Conservation (phyloP, 92 coral and sea anemone species). For the Zoanthus solanderi region DNA sequence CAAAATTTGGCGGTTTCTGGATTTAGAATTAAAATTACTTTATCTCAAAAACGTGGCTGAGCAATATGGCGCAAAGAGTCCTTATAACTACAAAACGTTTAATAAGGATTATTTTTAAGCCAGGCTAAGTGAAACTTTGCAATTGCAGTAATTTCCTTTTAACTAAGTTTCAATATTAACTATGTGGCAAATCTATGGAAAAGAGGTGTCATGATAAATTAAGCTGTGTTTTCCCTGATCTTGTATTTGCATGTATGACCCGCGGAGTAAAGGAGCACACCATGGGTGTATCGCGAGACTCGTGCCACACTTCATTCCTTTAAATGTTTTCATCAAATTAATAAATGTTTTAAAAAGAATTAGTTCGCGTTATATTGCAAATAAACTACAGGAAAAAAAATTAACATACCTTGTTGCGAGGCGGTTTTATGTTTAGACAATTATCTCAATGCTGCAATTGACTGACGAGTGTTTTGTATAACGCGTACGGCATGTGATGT, state of each 20-base stretch:
- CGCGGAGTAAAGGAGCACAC: neutral
- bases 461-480: neutral
- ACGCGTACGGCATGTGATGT: neutral
- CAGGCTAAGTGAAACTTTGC: neutral
- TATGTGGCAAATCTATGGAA: neutral
- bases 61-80: neutral
- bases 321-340: slow-evolving; percentile 41
- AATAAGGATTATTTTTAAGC: slow-evolving; percentile 29
- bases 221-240: neutral
- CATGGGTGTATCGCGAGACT: slow-evolving; percentile 4
- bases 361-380: neutral
- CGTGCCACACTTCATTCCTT: slow-evolving; percentile 43
- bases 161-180: neutral
- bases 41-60: neutral
- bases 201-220: neutral
- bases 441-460: slow-evolving; percentile 8
- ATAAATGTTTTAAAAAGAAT: slow-evolving; percentile 15
- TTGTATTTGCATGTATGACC: neutral
- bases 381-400: neutral
- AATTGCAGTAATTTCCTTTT: neutral
- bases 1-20: neutral
- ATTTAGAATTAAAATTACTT: neutral
- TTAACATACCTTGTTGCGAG: slow-evolving; percentile 13
- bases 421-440: neutral
- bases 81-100: slow-evolving; percentile 16